Conservation (phyloP, 2,113 vertebrate genomes). For the Pardalotus punctatus region DNA sequence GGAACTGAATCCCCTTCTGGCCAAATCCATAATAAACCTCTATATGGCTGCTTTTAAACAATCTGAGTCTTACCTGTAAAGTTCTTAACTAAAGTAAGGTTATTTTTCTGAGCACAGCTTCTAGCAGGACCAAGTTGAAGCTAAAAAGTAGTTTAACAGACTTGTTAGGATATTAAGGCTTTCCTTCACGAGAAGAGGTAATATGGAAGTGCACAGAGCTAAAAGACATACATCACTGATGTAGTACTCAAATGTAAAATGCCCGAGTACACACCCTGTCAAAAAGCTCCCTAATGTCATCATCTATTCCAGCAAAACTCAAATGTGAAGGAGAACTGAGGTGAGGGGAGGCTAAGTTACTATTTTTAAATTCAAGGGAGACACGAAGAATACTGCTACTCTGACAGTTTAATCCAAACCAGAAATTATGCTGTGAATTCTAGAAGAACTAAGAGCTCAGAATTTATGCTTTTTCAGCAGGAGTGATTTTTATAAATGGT, state of each 20-base stretch:
- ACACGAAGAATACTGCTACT: not conserved
- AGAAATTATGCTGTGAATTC: not conserved
- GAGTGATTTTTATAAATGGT: not conserved
- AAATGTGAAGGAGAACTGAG: not conserved
- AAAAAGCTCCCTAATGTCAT: not conserved
- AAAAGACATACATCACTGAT: not conserved
- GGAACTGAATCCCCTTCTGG: not conserved
- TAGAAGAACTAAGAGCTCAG: not conserved
- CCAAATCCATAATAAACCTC: not conserved
- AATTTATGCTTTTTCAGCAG: not conserved
- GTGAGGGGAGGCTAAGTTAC: not conserved
- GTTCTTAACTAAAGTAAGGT: not conserved
- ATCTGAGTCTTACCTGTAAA: not conserved
- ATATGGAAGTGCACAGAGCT: not conserved
- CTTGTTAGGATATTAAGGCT: not conserved
- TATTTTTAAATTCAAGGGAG: not conserved
- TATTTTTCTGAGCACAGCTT: not conserved
- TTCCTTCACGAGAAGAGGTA: not conserved
- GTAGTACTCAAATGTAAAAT: not conserved
- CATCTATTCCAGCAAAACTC: not conserved
- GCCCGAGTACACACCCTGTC: not conserved
- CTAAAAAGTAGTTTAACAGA: not conserved
- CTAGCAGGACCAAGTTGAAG: not conserved
- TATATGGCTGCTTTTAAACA: not conserved
- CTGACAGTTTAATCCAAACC: not conserved